These are phyloP conservation scores for Tragopan temminckii DNA, from an alignment of 2,797 vertebrate species.

Conservation along the genomic window DNA sequence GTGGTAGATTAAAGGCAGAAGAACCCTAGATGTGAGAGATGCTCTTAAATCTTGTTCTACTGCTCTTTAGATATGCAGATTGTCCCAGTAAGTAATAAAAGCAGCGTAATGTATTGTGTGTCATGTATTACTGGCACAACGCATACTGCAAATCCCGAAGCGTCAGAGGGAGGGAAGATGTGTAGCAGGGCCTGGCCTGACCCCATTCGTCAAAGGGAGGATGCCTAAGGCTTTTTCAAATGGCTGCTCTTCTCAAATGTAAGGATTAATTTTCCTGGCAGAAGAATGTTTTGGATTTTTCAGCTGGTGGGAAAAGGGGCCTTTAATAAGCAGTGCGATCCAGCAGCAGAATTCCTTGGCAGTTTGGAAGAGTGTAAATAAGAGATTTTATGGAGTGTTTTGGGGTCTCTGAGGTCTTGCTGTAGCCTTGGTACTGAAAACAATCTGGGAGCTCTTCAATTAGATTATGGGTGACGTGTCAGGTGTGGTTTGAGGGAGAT, in stretches of 20 bases:
- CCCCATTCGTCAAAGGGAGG: background rate
- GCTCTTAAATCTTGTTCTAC: background rate
- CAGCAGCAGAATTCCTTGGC: background rate
- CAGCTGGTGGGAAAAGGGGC: constrained; percentile 22
- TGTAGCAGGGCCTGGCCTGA: constrained; percentile 35
- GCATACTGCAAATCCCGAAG: background rate
- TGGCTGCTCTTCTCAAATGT: constrained; percentile 57
- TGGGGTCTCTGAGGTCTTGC: background rate
- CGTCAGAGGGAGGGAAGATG: background rate
- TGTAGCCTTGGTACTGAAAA: background rate
- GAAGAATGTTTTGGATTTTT: constrained; percentile 50
- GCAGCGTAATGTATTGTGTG: background rate
- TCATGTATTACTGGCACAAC: background rate
- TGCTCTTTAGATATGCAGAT: background rate
- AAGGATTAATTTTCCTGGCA: constrained; percentile 66
- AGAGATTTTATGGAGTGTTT: background rate
- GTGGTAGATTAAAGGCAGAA: background rate
- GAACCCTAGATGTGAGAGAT: background rate
- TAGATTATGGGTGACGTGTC: background rate
- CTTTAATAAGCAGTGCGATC: rapidly evolving
- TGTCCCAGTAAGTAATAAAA: background rate
- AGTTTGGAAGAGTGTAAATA: background rate
- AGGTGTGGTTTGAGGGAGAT: background rate
- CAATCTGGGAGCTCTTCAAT: background rate
- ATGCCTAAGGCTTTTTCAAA: constrained; percentile 28